A percentile compares a stretch with the other conserved stretches of the same genome.
These are phyloP conservation scores for Agrilus mali DNA, from an alignment of 2,888 invertebrate genomes.

Conservation along the genomic window DNA sequence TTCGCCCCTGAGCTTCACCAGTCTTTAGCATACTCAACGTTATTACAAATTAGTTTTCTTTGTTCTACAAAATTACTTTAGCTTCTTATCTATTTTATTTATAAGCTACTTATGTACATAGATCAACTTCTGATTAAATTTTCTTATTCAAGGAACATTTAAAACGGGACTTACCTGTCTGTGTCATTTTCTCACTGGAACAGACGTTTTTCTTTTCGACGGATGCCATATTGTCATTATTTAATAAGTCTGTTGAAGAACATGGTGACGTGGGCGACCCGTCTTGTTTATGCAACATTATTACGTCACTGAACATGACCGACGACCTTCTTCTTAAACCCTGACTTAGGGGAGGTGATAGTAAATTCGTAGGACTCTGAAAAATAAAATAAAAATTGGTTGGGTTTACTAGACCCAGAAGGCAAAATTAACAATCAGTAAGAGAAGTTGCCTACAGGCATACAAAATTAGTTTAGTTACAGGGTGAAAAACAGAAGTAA, in stretches of 20 bases:
- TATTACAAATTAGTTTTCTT: no score
- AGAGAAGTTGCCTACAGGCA: no score
- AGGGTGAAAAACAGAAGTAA: no score
- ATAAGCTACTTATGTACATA: no score
- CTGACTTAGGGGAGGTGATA: slow-evolving; percentile 62
- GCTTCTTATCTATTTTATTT: no score
- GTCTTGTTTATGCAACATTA: slow-evolving; percentile 49
- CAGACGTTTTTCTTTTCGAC: slow-evolving; percentile 51
- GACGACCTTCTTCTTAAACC: slow-evolving; percentile 64
- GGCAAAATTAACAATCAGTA: no score
- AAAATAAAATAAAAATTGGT: slow-evolving; percentile 5
- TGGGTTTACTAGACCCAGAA: no score
- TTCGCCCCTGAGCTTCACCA: no score
- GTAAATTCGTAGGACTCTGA: slow-evolving; percentile 53
- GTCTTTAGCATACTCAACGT: no score
- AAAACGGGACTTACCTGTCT: slow-evolving; percentile 46
- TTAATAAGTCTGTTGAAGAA: slow-evolving; percentile 25
- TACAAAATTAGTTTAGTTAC: no score
- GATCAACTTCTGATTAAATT: no score
- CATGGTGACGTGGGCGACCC: slow-evolving; percentile 20
- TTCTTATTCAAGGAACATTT: background rate
- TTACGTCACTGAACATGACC: slow-evolving; percentile 82
- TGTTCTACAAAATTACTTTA: no score
- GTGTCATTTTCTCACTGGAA: slow-evolving; percentile 82
- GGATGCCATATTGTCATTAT: slow-evolving; percentile 18